A percentile compares a stretch with the other conserved stretches of the same genome.
Evolutionary conservation across 2,113 vertebrate genomes (phyloP).

Genomic region (Gavialis gangeticus): DNA sequence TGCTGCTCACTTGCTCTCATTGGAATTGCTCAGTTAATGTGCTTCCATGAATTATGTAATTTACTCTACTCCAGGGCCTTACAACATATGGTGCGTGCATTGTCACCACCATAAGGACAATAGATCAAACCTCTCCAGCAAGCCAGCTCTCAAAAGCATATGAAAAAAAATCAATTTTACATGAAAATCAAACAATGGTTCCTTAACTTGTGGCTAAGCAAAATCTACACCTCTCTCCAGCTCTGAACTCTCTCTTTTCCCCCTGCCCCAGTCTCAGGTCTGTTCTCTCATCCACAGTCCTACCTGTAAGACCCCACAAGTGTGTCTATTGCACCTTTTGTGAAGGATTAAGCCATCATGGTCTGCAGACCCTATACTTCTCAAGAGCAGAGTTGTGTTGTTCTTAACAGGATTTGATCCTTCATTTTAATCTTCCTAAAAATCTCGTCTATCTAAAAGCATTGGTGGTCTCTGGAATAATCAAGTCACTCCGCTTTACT

Average conservation of each 20-base stretch:
- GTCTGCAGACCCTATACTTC: background rate
- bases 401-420: background rate
- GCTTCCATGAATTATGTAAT: background rate
- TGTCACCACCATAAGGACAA: background rate
- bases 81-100: fast-evolving
- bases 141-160: background rate
- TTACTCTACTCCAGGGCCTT: background rate
- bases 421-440: background rate
- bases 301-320: background rate
- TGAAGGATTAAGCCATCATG: background rate
- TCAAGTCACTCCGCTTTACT: background rate
- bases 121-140: fast-evolving
- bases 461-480: background rate
- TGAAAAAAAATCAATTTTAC: fast-evolving
- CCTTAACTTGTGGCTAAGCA: background rate
- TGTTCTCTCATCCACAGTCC: background rate
- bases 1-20: background rate
- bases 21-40: fast-evolving
- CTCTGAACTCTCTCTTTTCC: background rate
- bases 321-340: background rate
- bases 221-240: background rate
- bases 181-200: background rate
- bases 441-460: background rate
- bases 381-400: background rate
- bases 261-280: background rate